phyloP scores from a whole-genome alignment of 1,140 invertebrate species.

The Sycobia sp. region DNA sequence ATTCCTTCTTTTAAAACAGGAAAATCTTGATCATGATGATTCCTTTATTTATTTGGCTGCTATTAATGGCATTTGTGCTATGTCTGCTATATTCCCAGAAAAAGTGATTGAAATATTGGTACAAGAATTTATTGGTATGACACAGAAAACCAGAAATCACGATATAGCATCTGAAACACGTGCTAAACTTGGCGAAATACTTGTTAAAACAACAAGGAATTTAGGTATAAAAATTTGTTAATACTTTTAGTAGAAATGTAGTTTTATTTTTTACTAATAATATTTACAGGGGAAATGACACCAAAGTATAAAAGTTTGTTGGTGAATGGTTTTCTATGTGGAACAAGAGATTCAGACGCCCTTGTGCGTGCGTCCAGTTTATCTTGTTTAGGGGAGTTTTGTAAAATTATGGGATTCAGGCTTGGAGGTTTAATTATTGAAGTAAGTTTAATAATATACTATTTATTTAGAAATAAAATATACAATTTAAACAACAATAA shows the following conservation, averaged over 20 bases:
- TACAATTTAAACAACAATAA: constrained; percentile 7
- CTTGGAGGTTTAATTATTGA: constrained; percentile 75
- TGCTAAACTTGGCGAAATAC: constrained; percentile 82
- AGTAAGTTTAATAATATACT: constrained; percentile 60
- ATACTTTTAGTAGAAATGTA: not conserved
- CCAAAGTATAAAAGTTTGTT: constrained; percentile 72
- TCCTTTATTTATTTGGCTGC: constrained; percentile 84
- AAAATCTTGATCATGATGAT: constrained; percentile 78
- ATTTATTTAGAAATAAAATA: constrained; percentile 22
- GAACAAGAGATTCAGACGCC: constrained; percentile 72
- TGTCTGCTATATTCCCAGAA: constrained; percentile 70
- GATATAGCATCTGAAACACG: constrained; percentile 67
- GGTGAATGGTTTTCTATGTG: constrained; percentile 74
- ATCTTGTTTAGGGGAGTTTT: constrained; percentile 86
- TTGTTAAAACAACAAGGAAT: constrained; percentile 74
- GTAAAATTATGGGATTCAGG: constrained; percentile 74
- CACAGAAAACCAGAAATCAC: constrained; percentile 43
- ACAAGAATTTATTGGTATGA: constrained; percentile 65
- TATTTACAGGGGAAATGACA: constrained; percentile 72
- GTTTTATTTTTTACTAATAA: not conserved
- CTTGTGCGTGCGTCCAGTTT: constrained; percentile 81
- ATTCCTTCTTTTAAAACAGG: constrained; percentile 59
- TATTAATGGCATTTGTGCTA: constrained; percentile 74
- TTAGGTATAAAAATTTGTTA: constrained; percentile 64
- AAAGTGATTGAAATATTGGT: constrained; percentile 71